phyloP scores from a whole-genome alignment of 1,140 invertebrate genomes.

The Drosophila rufa region DNA sequence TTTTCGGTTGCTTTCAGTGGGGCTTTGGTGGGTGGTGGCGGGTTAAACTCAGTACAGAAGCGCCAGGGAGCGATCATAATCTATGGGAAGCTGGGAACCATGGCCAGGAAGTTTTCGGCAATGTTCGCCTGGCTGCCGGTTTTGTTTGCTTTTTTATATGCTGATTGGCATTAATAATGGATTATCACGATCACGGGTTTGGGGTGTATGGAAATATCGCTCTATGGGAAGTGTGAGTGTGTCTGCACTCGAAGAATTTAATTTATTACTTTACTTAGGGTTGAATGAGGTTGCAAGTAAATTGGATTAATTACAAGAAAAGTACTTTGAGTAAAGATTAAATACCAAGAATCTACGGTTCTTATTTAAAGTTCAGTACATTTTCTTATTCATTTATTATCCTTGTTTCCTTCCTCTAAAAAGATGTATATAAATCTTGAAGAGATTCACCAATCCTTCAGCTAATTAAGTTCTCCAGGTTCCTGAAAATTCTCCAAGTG shows the following conservation, averaged over 20 bases:
- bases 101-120: slow-evolving; percentile 50
- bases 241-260: slow-evolving; percentile 23
- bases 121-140: slow-evolving; percentile 42
- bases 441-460: no score
- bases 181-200: slow-evolving; percentile 80
- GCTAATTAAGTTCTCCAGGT: neutral
- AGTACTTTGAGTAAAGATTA: no score
- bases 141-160: slow-evolving; percentile 66
- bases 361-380: no score
- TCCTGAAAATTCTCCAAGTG: slow-evolving; percentile 4
- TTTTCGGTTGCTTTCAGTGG: slow-evolving; percentile 11
- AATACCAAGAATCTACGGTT: neutral
- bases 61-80: slow-evolving; percentile 73
- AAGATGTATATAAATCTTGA: neutral
- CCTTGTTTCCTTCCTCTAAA: neutral
- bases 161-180: slow-evolving; percentile 85
- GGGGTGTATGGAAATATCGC: slow-evolving; percentile 78
- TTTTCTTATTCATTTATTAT: no score
- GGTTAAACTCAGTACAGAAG: slow-evolving; percentile 43
- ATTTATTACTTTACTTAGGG: neutral
- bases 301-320: no score
- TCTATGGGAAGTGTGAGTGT: slow-evolving; percentile 40
- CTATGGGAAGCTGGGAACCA: slow-evolving; percentile 53
- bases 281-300: neutral
- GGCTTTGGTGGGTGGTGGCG: slow-evolving; percentile 16